Percentiles rank a stretch among this genome's conserved stretches.
phyloP scores from a whole-genome alignment of 2,113 vertebrate genomes.

The Rafetus swinhoei region DNA sequence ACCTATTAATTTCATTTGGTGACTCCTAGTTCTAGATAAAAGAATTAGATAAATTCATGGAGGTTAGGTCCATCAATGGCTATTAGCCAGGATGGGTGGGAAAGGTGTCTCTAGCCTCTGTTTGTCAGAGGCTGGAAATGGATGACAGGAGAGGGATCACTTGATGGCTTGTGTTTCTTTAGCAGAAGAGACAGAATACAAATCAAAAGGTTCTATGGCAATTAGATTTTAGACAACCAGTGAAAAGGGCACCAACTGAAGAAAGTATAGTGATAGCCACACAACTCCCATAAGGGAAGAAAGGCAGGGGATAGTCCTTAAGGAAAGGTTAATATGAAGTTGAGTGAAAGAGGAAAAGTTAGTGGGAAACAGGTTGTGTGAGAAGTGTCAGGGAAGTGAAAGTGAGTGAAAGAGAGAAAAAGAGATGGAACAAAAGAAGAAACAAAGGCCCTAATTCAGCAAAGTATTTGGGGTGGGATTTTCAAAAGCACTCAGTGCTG shows the following conservation, averaged over 20 bases:
- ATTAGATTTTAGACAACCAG: background rate
- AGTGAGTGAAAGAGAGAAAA: background rate
- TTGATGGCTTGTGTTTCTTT: background rate
- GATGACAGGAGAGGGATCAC: too few relatives aligned
- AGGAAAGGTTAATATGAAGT: slow-evolving; percentile 34
- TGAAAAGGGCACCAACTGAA: slow-evolving; percentile 10
- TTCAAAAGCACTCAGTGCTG: background rate
- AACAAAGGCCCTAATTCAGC: slow-evolving; percentile 2
- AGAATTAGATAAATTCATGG: too few relatives aligned
- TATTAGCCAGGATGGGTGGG: too few relatives aligned
- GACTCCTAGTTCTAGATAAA: too few relatives aligned
- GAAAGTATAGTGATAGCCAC: background rate
- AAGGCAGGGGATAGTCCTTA: slow-evolving; percentile 9
- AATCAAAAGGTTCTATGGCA: background rate
- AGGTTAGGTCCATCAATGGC: too few relatives aligned
- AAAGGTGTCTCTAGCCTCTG: too few relatives aligned
- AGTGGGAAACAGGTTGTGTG: slow-evolving; percentile 5
- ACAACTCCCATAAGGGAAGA: slow-evolving; percentile 24
- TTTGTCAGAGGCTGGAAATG: too few relatives aligned
- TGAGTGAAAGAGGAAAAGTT: slow-evolving; percentile 25
- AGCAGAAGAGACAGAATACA: background rate
- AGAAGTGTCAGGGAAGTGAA: slow-evolving; percentile 19
- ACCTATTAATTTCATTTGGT: too few relatives aligned
- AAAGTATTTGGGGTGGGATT: background rate
- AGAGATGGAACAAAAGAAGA: background rate